These are phyloP conservation scores for Quadriops clusia DNA, from an alignment of 2,888 invertebrate species.

Conservation along the genomic window DNA sequence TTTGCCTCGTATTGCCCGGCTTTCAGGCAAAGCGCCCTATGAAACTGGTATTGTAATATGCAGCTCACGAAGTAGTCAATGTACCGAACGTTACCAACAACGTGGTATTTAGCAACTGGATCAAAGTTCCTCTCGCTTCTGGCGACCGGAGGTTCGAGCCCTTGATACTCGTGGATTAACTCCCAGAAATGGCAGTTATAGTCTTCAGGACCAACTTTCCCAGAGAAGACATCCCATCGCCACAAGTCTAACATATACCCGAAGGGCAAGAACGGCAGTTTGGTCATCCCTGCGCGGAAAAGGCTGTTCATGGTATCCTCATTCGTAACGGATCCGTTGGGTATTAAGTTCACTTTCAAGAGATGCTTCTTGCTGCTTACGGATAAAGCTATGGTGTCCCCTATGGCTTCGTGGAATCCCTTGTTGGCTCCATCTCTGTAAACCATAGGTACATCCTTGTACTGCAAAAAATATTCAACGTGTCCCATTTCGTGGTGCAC, in stretches of 20 bases:
- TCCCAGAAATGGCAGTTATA: constrained; percentile 86
- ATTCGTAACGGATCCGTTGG: constrained; percentile 67
- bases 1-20: no score
- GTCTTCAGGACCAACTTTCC: constrained; percentile 57
- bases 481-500: constrained; percentile 90
- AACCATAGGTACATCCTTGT: constrained; percentile 69
- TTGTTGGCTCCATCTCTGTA: constrained; percentile 87
- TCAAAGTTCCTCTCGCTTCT: constrained; percentile 84
- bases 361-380: constrained; percentile 77
- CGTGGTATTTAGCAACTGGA: constrained; percentile 85
- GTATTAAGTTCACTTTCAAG: constrained; percentile 68
- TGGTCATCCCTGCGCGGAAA: constrained; percentile 75
- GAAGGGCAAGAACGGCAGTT: constrained; percentile 73
- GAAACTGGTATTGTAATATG: no score
- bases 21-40: no score
- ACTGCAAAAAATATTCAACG: constrained; percentile 77
- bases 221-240: constrained; percentile 77
- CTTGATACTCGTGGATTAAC: no score
- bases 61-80: no score
- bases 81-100: constrained; percentile 82
- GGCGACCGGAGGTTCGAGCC: constrained; percentile 73
- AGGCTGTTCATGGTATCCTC: constrained; percentile 77
- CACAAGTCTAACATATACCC: constrained; percentile 74
- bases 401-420: constrained; percentile 90
- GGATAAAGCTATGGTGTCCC: constrained; percentile 78